Evolutionary conservation across 2,797 vertebrate genomes (phyloP).

Genomic region (Perodicticus potto): DNA sequence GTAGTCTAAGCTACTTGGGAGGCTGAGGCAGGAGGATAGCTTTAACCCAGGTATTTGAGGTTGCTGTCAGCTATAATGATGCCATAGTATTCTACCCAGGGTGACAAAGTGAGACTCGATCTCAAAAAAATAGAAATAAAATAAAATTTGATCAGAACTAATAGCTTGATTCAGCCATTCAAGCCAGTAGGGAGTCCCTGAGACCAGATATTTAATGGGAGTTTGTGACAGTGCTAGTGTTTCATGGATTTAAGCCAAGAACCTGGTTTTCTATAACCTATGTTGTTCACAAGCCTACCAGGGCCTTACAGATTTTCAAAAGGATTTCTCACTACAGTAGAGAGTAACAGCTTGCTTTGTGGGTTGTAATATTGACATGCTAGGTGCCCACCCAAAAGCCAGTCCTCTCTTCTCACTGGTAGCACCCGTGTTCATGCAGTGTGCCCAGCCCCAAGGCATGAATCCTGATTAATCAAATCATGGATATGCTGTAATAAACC

Average conservation of each 20-base stretch:
- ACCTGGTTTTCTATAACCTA: constrained; percentile 4
- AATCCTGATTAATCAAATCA: not conserved
- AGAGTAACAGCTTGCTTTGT: not conserved
- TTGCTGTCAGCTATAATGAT: too few relatives aligned
- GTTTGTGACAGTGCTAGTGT: not conserved
- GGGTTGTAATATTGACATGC: not conserved
- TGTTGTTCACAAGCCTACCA: not conserved
- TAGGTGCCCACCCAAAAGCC: not conserved
- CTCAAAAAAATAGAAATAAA: too few relatives aligned
- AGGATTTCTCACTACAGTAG: not conserved
- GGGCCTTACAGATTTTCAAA: not conserved
- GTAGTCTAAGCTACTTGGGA: too few relatives aligned
- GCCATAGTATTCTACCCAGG: too few relatives aligned
- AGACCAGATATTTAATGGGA: not conserved
- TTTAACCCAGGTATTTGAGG: too few relatives aligned
- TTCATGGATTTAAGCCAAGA: not conserved
- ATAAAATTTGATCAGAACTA: not conserved
- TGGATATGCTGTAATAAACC: not conserved
- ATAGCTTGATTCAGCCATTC: not conserved
- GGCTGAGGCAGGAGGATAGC: too few relatives aligned
- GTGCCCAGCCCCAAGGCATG: not conserved
- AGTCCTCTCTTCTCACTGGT: not conserved
- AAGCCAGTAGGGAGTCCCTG: not conserved
- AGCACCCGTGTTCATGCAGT: not conserved
- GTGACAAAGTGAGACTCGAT: too few relatives aligned